Percentiles rank a stretch among this genome's conserved stretches.
phyloP scores from a whole-genome alignment of 2,797 vertebrate species.

The Xenops minutus region DNA sequence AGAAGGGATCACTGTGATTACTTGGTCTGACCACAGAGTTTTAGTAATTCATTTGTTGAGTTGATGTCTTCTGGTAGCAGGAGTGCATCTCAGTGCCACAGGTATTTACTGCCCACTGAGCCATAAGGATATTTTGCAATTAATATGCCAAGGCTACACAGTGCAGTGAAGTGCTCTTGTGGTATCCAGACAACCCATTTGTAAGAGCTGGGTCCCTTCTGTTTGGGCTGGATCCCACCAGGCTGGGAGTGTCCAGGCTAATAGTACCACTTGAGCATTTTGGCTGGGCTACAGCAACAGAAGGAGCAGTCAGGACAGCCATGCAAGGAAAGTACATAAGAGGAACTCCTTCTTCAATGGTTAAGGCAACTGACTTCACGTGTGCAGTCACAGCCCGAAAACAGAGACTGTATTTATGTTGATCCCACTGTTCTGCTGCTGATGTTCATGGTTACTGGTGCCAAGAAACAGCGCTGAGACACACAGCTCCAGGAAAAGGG shows the following conservation, averaged over 20 bases:
- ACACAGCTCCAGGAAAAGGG: not conserved
- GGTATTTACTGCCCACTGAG: not conserved
- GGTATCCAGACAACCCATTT: not conserved
- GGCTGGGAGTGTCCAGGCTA: not conserved
- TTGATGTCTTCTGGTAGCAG: not conserved
- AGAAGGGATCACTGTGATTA: conserved; percentile 16
- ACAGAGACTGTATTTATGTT: not conserved
- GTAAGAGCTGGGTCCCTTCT: not conserved
- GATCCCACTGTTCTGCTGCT: not conserved
- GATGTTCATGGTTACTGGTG: not conserved
- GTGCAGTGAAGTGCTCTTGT: not conserved
- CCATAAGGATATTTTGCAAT: not conserved
- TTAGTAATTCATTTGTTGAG: conserved; percentile 13
- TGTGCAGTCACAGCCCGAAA: not conserved
- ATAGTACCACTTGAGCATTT: not conserved
- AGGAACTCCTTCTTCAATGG: not conserved
- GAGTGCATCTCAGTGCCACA: not conserved
- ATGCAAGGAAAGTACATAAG: not conserved
- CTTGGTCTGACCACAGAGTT: not conserved
- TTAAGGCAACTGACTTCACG: not conserved
- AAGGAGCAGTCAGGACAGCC: not conserved
- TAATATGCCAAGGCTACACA: not conserved
- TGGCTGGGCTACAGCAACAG: not conserved
- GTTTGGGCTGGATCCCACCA: not conserved
- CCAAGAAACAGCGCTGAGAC: not conserved